phyloP scores from a whole-genome alignment of 2,113 vertebrate species.

The Bubalus kerabau region DNA sequence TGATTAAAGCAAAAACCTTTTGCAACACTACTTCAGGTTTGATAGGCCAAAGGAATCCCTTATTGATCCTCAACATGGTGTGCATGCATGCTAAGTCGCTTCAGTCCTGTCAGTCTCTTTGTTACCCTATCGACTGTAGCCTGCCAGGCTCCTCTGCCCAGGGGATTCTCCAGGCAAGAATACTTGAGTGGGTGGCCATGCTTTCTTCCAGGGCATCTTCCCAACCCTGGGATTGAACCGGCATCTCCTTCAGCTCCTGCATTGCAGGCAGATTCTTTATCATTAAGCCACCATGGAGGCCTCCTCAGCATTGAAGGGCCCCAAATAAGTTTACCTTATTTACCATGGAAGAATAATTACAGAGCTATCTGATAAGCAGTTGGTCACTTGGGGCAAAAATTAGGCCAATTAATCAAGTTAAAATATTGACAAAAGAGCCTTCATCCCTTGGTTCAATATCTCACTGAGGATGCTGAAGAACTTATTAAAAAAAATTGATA shows the following conservation, averaged over 20 bases:
- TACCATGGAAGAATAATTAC: background rate
- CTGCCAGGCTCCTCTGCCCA: no score
- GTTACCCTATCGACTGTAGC: no score
- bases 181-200: background rate
- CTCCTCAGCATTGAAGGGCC: no score
- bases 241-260: background rate
- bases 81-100: background rate
- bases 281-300: fast-evolving
- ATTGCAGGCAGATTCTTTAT: background rate
- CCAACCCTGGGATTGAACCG: fast-evolving
- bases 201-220: background rate
- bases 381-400: background rate
- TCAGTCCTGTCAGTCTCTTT: no score
- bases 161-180: background rate
- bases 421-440: background rate
- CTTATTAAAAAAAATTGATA: background rate
- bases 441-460: background rate
- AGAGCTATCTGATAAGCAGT: background rate
- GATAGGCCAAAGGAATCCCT: background rate
- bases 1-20: background rate
- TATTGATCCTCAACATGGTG: background rate
- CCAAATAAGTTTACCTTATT: no score
- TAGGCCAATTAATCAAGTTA: background rate
- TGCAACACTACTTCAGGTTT: background rate
- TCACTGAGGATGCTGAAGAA: background rate